Evolutionary conservation across 2,888 invertebrate genomes (phyloP).

Genomic region (Endomychus coccineus): DNA sequence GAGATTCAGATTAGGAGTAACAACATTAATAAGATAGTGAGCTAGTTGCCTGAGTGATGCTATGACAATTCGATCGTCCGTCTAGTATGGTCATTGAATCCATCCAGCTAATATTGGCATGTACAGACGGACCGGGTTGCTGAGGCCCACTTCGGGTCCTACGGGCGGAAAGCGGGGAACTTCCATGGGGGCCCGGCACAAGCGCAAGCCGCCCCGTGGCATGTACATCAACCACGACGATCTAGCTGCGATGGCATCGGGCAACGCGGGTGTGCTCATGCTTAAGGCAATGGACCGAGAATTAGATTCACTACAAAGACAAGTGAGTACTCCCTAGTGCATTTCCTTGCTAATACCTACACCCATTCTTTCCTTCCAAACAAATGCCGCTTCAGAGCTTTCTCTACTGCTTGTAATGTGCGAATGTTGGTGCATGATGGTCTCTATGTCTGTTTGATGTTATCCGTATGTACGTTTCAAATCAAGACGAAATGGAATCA

Average conservation of each 20-base stretch:
- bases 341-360: neutral
- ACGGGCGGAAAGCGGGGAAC: constrained; percentile 50
- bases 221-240: constrained; percentile 98
- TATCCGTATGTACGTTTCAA: too few species aligned
- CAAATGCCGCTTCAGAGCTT: neutral
- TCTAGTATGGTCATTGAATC: too few species aligned
- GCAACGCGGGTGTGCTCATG: constrained; percentile 69
- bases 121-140: constrained; percentile 68
- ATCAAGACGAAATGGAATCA: too few species aligned
- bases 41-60: too few species aligned
- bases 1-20: too few species aligned
- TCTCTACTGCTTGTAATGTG: too few species aligned
- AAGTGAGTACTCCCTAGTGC: constrained; percentile 73
- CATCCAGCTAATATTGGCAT: constrained; percentile 22
- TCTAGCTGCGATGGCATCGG: constrained; percentile 80
- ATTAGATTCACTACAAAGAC: constrained; percentile 88
- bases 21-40: too few species aligned
- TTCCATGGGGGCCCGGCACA: constrained; percentile 47
- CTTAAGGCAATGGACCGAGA: constrained; percentile 90
- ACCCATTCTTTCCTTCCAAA: neutral
- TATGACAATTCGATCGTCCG: too few species aligned
- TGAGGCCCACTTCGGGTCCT: constrained; percentile 73
- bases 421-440: too few species aligned
- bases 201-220: constrained; percentile 88
- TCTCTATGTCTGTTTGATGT: too few species aligned